Conservation (phyloP, 2,888 invertebrate genomes). For the Actias luna region DNA sequence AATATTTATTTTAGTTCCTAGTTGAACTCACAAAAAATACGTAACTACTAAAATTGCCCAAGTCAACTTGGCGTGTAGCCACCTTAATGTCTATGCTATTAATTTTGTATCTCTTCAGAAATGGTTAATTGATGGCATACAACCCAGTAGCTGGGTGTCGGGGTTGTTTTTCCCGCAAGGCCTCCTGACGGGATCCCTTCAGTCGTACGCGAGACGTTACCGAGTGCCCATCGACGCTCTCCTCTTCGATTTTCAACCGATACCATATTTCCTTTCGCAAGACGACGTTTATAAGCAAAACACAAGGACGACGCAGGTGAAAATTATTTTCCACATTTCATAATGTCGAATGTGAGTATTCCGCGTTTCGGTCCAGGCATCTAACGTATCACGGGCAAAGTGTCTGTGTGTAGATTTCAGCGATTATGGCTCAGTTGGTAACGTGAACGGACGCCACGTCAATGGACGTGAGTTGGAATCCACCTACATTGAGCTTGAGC, state of each 20-base stretch:
- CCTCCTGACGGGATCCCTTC: slow-evolving; percentile 93
- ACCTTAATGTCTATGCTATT: background rate
- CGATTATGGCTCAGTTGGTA: too few relatives aligned
- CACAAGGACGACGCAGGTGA: slow-evolving; percentile 50
- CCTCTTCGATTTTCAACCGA: slow-evolving; percentile 90
- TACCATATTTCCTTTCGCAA: slow-evolving; percentile 82
- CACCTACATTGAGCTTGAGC: too few relatives aligned
- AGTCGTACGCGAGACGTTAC: slow-evolving; percentile 93
- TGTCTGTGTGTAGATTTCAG: too few relatives aligned
- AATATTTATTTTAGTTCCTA: too few relatives aligned
- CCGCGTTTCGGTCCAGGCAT: too few relatives aligned
- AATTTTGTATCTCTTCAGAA: slow-evolving; percentile 60
- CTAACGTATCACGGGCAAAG: too few relatives aligned
- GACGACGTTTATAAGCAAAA: slow-evolving; percentile 82
- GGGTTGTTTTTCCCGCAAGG: slow-evolving; percentile 97
- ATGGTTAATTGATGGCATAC: slow-evolving; percentile 87
- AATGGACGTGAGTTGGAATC: too few relatives aligned
- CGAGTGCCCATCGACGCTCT: slow-evolving; percentile 93
- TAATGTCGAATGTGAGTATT: background rate
- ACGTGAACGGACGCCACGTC: too few relatives aligned
- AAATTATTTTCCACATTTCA: background rate
- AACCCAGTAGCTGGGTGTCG: slow-evolving; percentile 94
- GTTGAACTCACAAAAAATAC: too few relatives aligned
- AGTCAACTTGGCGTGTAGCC: background rate
- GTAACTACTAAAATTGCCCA: too few relatives aligned